phyloP scores from a whole-genome alignment of 2,113 vertebrate genomes.

The Camarhynchus parvulus region DNA sequence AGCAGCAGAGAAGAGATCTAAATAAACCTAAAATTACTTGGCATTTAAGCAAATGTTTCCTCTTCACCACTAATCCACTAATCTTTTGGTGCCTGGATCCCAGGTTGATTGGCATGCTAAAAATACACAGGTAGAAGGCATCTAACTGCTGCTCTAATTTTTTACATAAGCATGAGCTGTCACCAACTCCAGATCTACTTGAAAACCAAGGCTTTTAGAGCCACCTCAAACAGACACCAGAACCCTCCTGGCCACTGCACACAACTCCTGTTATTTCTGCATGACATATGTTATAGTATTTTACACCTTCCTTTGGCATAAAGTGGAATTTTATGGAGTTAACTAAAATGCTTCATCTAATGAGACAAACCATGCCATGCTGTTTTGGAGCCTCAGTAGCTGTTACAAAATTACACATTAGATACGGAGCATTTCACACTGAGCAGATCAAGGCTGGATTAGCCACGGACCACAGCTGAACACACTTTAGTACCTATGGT shows the following conservation, averaged over 20 bases:
- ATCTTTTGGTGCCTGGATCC: not conserved
- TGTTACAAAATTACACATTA: not conserved
- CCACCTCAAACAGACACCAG: not conserved
- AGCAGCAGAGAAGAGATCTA: not conserved
- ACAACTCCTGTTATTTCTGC: not conserved
- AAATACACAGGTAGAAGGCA: not conserved
- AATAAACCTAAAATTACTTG: not conserved
- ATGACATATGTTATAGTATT: accelerated
- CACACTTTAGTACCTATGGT: accelerated
- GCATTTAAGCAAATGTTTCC: conserved; percentile 1
- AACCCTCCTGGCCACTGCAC: not conserved
- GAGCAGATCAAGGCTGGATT: not conserved
- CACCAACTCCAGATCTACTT: not conserved
- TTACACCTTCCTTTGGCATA: not conserved
- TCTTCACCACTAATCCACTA: conserved; percentile 1
- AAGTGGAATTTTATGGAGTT: not conserved
- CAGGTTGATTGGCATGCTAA: not conserved
- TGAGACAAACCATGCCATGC: not conserved
- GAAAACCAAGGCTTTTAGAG: not conserved
- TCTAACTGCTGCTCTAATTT: not conserved
- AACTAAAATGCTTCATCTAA: not conserved
- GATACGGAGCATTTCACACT: not conserved
- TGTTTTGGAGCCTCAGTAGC: not conserved
- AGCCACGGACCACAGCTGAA: not conserved
- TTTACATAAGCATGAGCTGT: not conserved